These are phyloP conservation scores for Synergus japonicus DNA, from an alignment of 2,888 invertebrate genomes.

Conservation along the genomic window DNA sequence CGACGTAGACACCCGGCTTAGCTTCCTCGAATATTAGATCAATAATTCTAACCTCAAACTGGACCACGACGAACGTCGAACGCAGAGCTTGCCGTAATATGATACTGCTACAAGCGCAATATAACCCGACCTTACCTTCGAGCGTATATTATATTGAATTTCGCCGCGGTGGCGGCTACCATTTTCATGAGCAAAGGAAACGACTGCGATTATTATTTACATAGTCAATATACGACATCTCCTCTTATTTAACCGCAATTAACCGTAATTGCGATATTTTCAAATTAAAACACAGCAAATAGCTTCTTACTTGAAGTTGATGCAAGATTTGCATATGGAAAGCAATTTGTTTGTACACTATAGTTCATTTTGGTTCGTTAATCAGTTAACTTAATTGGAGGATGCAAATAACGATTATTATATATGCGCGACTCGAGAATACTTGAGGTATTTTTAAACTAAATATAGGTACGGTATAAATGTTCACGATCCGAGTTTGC, in stretches of 20 bases:
- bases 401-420: not conserved
- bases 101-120: conserved; percentile 16
- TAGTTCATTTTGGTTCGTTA: too few species aligned
- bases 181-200: conserved; percentile 28
- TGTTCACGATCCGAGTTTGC: not conserved
- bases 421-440: not conserved
- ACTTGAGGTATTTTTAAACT: not conserved
- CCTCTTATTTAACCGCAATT: not conserved
- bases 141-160: conserved; percentile 30
- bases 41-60: conserved; percentile 74
- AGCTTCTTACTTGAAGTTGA: not conserved
- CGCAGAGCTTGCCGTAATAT: conserved; percentile 48
- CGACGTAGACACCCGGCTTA: conserved; percentile 72
- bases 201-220: conserved; percentile 25
- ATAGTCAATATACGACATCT: conserved; percentile 5
- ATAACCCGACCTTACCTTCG: conserved; percentile 20
- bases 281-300: not conserved
- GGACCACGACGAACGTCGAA: conserved; percentile 59
- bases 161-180: not conserved
- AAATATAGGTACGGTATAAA: too few species aligned
- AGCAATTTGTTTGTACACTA: too few species aligned
- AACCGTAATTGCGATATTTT: not conserved
- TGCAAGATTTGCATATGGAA: not conserved
- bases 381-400: not conserved
- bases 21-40: conserved; percentile 76